Base-by-base conservation (phyloP, 2,888 invertebrate species). In the Agrypnus murinus region DNA sequence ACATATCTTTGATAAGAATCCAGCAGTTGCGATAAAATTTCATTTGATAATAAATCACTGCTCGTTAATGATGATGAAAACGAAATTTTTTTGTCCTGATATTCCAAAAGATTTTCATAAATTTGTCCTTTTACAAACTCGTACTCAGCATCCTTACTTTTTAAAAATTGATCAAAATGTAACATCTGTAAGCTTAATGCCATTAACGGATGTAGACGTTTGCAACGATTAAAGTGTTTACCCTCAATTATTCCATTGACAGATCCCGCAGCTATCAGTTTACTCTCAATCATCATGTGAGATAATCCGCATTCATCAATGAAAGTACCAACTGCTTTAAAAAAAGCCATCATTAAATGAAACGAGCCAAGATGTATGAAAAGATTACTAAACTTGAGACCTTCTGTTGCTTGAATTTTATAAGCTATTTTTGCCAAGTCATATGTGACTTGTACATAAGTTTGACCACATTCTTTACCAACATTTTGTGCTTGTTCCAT, bases 311-410 rank as follows among this genome's bases (percentile, higher is more conserved):
- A 36, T 7, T 10, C 7, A 8, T 36, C 36, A 10, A 36, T 36
- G 36, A 36, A 36, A 36, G 7, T 36, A 8, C 36, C 36, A 10
- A 36, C 9, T 36, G 36, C 36, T 36, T 36, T 36, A 36, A 36
- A 36, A 36, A 36, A 36, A 36, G 36, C 36, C 36, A 36, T 36
- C 9, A 10, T 10, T 8, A 36, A 8, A 10, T 36, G 36, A 10
- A 36, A 36, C n/a, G n/a, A n/a, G 3, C 82, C 83, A 32, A 80
- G 69, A 77, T 82, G 78, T 45, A 82, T 79, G 65, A 81, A 83
- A 64, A 84, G 25, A 63, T 80, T 78, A 63, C 79, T 71, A 79
- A 79, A 83, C 70, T 67, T 71, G 65, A 78, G 75, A 25, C 32
- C 50, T 67, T 78, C 77, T 40, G 70, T 69, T 62, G 73, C 38